A percentile compares a stretch with the other conserved stretches of the same genome.
Evolutionary conservation across 2,797 vertebrate species (phyloP).

Genomic region (Hapalemur alaotrensis): DNA sequence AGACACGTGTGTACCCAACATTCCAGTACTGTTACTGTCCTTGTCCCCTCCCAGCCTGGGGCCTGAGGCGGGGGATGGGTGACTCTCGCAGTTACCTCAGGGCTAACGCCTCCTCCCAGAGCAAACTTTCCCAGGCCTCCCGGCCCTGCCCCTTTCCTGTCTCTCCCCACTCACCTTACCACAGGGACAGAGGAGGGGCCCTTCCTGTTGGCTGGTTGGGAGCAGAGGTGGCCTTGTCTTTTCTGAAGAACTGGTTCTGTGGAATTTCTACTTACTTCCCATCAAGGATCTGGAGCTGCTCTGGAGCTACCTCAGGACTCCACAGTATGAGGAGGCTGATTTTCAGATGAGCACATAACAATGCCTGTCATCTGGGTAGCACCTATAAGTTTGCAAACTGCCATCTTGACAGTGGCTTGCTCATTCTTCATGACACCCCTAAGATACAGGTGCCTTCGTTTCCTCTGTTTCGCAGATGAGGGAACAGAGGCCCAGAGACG

Average conservation of each 20-base stretch:
- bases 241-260: constrained; percentile 12
- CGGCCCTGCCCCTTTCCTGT: neutral
- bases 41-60: neutral
- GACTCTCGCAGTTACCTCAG: neutral
- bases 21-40: neutral
- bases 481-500: neutral
- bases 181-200: neutral
- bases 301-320: neutral
- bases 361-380: neutral
- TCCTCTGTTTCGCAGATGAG: neutral
- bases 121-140: neutral
- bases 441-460: neutral
- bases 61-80: neutral
- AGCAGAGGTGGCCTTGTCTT: constrained; percentile 5
- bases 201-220: neutral
- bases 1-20: neutral
- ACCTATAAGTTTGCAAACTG: neutral
- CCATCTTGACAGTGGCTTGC: neutral
- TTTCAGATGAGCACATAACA: neutral
- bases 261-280: constrained; percentile 13
- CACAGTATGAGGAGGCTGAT: neutral
- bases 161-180: neutral
- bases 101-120: neutral
- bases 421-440: neutral
- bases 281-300: neutral